Percentiles rank a stretch among this genome's conserved stretches.
Evolutionary conservation across 2,797 vertebrate species (phyloP).

Genomic region (Pteropus rufus): DNA sequence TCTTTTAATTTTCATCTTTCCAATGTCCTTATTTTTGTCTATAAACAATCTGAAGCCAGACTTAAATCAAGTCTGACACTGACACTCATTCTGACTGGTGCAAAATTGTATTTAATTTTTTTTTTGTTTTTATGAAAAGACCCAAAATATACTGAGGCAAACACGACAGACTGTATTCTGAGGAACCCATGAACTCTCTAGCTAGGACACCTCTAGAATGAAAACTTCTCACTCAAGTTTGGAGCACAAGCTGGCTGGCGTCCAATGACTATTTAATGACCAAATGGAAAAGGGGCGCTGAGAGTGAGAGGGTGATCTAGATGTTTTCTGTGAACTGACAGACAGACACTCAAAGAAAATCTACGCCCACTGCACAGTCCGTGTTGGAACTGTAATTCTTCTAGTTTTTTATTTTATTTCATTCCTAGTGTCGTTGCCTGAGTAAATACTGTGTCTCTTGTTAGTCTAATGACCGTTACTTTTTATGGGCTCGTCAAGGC

Average conservation of each 20-base stretch:
- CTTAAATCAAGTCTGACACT: not conserved
- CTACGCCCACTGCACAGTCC: not conserved
- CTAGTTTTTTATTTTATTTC: not conserved
- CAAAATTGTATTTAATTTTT: not conserved
- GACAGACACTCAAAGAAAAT: not conserved
- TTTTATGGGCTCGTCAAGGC: not conserved
- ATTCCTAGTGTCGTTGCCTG: not conserved
- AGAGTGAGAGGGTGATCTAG: not conserved
- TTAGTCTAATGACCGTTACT: not conserved
- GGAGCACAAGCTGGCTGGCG: not conserved
- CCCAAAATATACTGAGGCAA: not conserved
- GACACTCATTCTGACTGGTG: not conserved
- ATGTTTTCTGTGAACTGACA: not conserved
- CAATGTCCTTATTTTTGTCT: not conserved
- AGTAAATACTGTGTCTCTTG: not conserved
- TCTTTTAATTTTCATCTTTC: not conserved
- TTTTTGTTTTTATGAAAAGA: not conserved
- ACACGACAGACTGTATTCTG: not conserved
- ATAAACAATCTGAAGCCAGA: not conserved
- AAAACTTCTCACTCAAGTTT: not conserved
- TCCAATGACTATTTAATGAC: not conserved
- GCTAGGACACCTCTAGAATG: not conserved
- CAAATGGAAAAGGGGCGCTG: not conserved
- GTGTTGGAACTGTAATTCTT: not conserved
- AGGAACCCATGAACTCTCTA: not conserved